These are phyloP conservation scores for Lepus timidus DNA, from an alignment of 2,113 vertebrate genomes.

Conservation along the genomic window DNA sequence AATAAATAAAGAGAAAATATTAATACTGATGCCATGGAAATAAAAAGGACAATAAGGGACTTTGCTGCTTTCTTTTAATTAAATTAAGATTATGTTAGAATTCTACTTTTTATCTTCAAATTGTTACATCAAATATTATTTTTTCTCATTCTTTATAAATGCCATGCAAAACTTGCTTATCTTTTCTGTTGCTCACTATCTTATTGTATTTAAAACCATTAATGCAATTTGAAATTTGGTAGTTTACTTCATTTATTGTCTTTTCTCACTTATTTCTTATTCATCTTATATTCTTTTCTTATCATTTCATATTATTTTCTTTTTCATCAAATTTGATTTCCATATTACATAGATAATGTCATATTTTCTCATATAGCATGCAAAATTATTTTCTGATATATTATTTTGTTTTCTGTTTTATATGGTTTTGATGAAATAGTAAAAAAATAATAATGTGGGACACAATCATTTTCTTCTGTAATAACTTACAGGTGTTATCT, in stretches of 20 bases:
- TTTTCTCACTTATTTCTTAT: not conserved
- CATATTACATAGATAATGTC: not conserved
- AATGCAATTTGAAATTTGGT: not conserved
- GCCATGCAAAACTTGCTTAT: not conserved
- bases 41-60: not conserved
- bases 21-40: not conserved
- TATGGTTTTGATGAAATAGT: not conserved
- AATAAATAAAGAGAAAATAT: not conserved
- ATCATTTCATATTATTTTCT: not conserved
- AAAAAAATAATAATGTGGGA: not conserved
- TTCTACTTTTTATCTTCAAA: not conserved
- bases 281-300: not conserved
- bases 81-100: not conserved
- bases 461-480: not conserved
- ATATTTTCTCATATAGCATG: not conserved
- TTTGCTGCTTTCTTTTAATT: not conserved
- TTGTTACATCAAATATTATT: not conserved
- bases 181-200: not conserved
- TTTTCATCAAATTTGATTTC: not conserved
- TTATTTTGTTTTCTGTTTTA: not conserved
- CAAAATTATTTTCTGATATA: constrained; percentile 38
- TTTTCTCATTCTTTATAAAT: not conserved
- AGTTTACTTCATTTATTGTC: not conserved
- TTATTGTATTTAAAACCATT: not conserved
- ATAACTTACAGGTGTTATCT: not conserved